A percentile compares a stretch with the other conserved stretches of the same genome.
phyloP scores from a whole-genome alignment of 35 echinoderm and acorn worm genomes.

The Patiria miniata region DNA sequence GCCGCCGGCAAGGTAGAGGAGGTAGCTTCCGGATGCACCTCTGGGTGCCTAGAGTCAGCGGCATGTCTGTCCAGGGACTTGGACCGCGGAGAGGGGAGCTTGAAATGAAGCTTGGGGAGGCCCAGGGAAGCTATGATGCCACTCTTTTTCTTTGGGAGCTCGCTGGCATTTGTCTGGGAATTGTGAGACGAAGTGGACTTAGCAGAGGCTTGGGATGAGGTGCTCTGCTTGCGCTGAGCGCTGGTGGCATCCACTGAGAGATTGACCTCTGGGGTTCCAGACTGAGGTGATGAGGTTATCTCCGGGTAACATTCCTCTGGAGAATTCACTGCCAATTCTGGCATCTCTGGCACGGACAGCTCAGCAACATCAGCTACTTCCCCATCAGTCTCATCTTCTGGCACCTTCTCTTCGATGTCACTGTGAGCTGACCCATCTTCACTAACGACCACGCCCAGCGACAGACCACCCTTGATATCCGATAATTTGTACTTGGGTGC shows the following conservation, averaged over 20 bases:
- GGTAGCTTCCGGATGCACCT: neutral
- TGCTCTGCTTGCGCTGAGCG: neutral
- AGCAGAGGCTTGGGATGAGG: neutral
- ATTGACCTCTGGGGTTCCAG: conserved; percentile 21
- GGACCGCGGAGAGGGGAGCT: neutral
- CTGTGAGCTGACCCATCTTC: conserved; percentile 32
- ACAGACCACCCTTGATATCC: conserved; percentile 9
- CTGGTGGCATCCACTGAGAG: neutral
- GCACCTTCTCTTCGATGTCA: conserved; percentile 31
- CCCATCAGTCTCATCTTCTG: neutral
- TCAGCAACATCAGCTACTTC: neutral
- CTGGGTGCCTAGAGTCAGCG: neutral
- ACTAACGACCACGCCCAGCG: conserved; percentile 7
- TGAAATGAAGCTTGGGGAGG: conserved; percentile 42
- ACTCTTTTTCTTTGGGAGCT: conserved; percentile 35
- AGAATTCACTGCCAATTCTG: neutral
- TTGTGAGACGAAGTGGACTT: conserved; percentile 31
- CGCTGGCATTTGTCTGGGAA: conserved; percentile 14
- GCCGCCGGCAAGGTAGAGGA: neutral
- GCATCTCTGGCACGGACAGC: neutral
- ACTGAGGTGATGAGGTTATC: neutral
- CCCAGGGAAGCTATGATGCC: conserved; percentile 33
- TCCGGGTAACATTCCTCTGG: neutral
- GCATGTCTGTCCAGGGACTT: neutral
- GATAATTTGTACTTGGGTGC: neutral